A percentile compares a stretch with the other conserved stretches of the same genome.
Conservation (phyloP, 2,888 invertebrate genomes). For the Aphrophora alni region DNA sequence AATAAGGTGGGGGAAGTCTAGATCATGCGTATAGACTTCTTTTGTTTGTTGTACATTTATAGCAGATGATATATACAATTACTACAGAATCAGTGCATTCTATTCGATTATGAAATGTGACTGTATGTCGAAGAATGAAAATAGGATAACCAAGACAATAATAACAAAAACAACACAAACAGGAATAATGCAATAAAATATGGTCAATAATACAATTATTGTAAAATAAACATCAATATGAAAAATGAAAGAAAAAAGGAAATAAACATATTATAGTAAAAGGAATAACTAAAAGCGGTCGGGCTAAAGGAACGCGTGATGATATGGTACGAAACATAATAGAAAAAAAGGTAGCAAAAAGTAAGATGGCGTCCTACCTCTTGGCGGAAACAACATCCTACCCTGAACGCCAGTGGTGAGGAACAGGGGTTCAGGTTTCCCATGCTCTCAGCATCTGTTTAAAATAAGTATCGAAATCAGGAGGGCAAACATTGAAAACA, state of each 20-base stretch:
- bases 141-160: not conserved
- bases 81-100: not conserved
- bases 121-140: not conserved
- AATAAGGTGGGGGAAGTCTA: too few relatives aligned
- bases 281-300: not conserved
- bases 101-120: not conserved
- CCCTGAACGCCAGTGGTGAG: slow-evolving; percentile 2
- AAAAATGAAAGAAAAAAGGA: not conserved
- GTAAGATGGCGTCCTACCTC: not conserved
- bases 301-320: not conserved
- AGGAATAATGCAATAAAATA: not conserved
- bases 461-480: not conserved
- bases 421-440: slow-evolving; percentile 5
- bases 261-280: too few relatives aligned
- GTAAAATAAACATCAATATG: not conserved
- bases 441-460: slow-evolving; percentile 6
- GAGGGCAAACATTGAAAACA: not conserved
- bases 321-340: not conserved
- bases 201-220: too few relatives aligned
- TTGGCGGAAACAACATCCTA: slow-evolving; percentile 9
- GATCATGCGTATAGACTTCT: too few relatives aligned
- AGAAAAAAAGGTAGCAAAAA: not conserved
- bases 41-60: too few relatives aligned
- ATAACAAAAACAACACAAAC: not conserved
- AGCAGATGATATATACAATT: too few relatives aligned